A percentile compares a stretch with the other conserved stretches of the same genome.
Conservation (phyloP, 2,888 invertebrate genomes). For the Plagodis pulveraria region DNA sequence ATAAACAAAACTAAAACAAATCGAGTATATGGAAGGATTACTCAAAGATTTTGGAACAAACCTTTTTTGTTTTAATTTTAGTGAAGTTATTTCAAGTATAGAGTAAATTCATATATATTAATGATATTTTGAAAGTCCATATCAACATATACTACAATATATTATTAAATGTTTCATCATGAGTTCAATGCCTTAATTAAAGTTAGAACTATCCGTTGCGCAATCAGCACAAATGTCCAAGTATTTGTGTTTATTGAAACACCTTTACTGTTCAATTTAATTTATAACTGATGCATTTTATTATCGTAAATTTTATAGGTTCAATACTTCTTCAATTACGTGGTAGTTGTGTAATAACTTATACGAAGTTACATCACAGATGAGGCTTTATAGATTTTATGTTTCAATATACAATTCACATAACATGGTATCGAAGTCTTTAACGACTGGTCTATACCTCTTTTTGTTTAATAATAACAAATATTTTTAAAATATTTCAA, state of each 20-base stretch:
- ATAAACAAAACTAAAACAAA: too few relatives aligned
- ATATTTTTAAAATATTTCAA: too few relatives aligned
- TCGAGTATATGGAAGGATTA: too few relatives aligned
- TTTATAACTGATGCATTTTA: conserved; percentile 32
- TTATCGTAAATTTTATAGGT: conserved; percentile 32
- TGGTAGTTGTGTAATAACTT: conserved; percentile 11
- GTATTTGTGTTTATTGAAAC: conserved; percentile 31
- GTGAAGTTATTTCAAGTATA: too few relatives aligned
- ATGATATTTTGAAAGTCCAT: too few relatives aligned
- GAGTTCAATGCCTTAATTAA: neutral
- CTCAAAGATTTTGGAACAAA: too few relatives aligned
- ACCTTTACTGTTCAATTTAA: conserved; percentile 32
- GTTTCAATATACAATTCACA: neutral
- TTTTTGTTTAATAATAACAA: too few relatives aligned
- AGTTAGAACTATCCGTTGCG: conserved; percentile 22
- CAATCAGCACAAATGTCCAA: conserved; percentile 23
- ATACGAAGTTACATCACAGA: conserved; percentile 9
- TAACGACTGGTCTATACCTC: neutral
- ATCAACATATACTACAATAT: too few relatives aligned
- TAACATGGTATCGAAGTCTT: neutral
- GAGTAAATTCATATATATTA: too few relatives aligned
- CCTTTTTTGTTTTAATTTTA: too few relatives aligned
- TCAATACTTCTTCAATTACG: conserved; percentile 31
- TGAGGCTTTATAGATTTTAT: conserved; percentile 4
- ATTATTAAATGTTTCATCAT: neutral